Evolutionary conservation across 2,113 vertebrate species (phyloP), one percentile per base, ranked within the genome.

Genomic region (Callipepla californica): DNA sequence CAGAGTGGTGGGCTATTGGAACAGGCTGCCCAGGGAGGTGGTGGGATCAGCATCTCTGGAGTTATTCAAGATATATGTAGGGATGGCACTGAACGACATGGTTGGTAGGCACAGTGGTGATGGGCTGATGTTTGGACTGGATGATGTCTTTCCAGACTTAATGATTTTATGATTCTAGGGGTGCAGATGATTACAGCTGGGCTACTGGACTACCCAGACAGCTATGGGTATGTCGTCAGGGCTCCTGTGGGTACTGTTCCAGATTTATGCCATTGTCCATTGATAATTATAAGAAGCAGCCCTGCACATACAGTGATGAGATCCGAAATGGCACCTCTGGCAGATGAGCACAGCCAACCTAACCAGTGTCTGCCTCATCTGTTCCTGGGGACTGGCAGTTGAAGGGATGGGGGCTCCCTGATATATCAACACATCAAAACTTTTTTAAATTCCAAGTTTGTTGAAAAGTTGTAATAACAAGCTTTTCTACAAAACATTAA

Each of bases 151-250:
- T 28, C 51, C 26, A 28, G 51, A 8, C 26, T 28, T 53, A 28
- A 53, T 53, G 51, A 53, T 53, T 53, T 14, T 53, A 53, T 53
- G 51, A 53, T 16, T 53, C 13, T 38, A 6, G 19, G n/a, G 7
- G 21, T 59, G 28, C 30, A 85, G 0, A 0, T 0, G 2, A n/a
- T 20, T 18, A n/a, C 32, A 20, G 19, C 48, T 36, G 7, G 58
- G 57, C 30, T 58, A 15, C 38, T 59, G 72, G 19, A 59, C 61
- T 58, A 57, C 19, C 9, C 44, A 47, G n/a, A 50, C 17, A 3
- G 2, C 36, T 53, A 79, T 7, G 25, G 25, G 14, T 14, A 53
- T 7, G n/a, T 9, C 21, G 32, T 15, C 68, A n/a, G 42, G 21
- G 8, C 20, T 75, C 25, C 65, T 59, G 21, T 13, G 16, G 40